Evolutionary conservation across 1,140 invertebrate species (phyloP), one percentile per base, ranked within the genome.

Genomic region (Drosophila baimaii): DNA sequence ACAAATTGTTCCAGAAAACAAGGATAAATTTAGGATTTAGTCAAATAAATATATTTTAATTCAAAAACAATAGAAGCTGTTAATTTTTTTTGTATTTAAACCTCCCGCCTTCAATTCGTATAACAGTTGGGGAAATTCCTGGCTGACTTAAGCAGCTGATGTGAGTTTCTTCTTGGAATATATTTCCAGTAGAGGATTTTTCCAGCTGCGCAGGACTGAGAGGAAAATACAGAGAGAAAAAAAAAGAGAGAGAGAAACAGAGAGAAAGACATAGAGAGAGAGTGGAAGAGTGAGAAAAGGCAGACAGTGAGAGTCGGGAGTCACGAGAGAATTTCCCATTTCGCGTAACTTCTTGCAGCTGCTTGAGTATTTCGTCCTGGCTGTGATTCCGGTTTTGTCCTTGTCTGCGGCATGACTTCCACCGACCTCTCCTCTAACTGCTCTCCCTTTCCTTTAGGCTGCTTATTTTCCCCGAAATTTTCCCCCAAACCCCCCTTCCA

Each of bases 171-270:
- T 35, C 4, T 15, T 23, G 13, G 7, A 37, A 56, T 19, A 56
- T 19, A 12, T 31, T 31, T 3, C 29, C 3, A 3, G 12, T 23
- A 41, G 65, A 43, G 65, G 5, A 6, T 10, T 31, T 21, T 19
- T 10, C 1, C n/a, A 21, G 8, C n/a, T 61, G 81, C 81, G 81
- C 81, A 84, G 81, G 77, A 62, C 63, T 31, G 6, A 37, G 21
- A 33, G 35, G 54, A 29, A 56, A 27, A 12, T 12, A 31, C 2
- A 39, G 13, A 37, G 19, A 51, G 31, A 37, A n/a, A n/a, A n/a
- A n/a, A n/a, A n/a, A n/a, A n/a, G n/a, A 6, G n/a, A 55, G 43
- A 44, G 27, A 21, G 10, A 23, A 29, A 12, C 35, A 29, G 49
- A 44, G 29, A 47, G n/a, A n/a, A n/a, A n/a, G 31, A n/a, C 17